Percentiles rank a stretch among this genome's conserved stretches.
Evolutionary conservation across 2,888 invertebrate species (phyloP).

Genomic region (Thecophora atra): DNA sequence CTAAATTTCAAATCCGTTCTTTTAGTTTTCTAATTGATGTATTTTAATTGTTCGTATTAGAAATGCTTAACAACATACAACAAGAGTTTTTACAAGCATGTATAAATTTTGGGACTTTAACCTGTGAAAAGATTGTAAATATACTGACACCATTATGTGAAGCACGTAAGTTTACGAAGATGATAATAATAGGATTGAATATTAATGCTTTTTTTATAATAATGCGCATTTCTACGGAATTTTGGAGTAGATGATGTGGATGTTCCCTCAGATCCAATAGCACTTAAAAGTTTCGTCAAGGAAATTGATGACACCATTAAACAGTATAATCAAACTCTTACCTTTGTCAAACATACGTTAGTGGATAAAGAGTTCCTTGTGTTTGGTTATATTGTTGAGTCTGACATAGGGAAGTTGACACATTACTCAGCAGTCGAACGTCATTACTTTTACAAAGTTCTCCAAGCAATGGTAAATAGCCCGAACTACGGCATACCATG

Average conservation of each 20-base stretch:
- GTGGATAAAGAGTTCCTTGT: slow-evolving; percentile 50
- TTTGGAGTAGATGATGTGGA: slow-evolving; percentile 43
- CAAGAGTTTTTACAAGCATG: slow-evolving; percentile 50
- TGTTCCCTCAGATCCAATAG: slow-evolving; percentile 34
- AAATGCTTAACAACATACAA: slow-evolving; percentile 44
- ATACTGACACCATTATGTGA: slow-evolving; percentile 45
- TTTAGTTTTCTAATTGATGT: too few species aligned
- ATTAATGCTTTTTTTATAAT: not conserved
- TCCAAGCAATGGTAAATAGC: slow-evolving; percentile 46
- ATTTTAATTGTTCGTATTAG: too few species aligned
- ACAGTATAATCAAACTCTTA: slow-evolving; percentile 50
- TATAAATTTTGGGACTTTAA: slow-evolving; percentile 47
- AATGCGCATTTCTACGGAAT: slow-evolving; percentile 12
- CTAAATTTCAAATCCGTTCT: too few species aligned
- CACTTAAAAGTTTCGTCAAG: slow-evolving; percentile 44
- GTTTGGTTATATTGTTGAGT: slow-evolving; percentile 47
- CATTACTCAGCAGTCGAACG: slow-evolving; percentile 50
- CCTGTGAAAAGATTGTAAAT: slow-evolving; percentile 35
- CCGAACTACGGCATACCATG: slow-evolving; percentile 50
- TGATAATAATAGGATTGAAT: not conserved
- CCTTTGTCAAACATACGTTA: slow-evolving; percentile 50
- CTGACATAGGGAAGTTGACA: slow-evolving; percentile 46
- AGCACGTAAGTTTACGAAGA: slow-evolving; percentile 45
- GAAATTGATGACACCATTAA: slow-evolving; percentile 47
- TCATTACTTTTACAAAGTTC: slow-evolving; percentile 50